phyloP scores from a whole-genome alignment of 2,797 vertebrate species.

The Gouania willdenowi region DNA sequence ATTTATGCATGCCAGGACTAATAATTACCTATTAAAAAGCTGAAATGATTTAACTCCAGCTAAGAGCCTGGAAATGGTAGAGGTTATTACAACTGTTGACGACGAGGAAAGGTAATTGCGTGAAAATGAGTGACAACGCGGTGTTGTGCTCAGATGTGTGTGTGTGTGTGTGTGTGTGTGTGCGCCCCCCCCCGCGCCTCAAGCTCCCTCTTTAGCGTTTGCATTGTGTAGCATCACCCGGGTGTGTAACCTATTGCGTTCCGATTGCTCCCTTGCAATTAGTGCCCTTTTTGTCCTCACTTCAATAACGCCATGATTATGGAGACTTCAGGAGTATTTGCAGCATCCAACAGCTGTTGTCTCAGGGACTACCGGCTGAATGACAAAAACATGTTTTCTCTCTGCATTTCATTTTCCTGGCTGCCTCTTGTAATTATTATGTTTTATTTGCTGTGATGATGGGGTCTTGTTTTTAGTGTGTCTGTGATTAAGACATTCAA shows the following conservation, averaged over 20 bases:
- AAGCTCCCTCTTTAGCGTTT: slow-evolving; percentile 70
- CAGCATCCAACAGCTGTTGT: slow-evolving; percentile 99
- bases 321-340: slow-evolving; percentile 99
- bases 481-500: slow-evolving; percentile 99
- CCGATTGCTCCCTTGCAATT: slow-evolving; percentile 99
- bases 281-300: slow-evolving; percentile 99
- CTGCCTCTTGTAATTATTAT: slow-evolving; percentile 85
- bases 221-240: slow-evolving; percentile 97
- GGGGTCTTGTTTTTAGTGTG: slow-evolving; percentile 98
- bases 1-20: slow-evolving; percentile 91
- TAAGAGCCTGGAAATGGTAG: slow-evolving; percentile 95
- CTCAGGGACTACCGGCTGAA: slow-evolving; percentile 98
- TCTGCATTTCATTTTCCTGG: slow-evolving; percentile 91
- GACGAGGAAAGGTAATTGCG: slow-evolving; percentile 99
- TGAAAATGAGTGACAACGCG: slow-evolving; percentile 98
- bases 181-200: too few relatives aligned
- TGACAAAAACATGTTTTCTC: slow-evolving; percentile 99
- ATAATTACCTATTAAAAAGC: slow-evolving; percentile 99
- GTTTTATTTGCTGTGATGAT: slow-evolving; percentile 83
- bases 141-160: slow-evolving; percentile 93
- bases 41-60: slow-evolving; percentile 98
- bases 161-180: too few relatives aligned
- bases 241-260: slow-evolving; percentile 99
- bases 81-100: slow-evolving; percentile 99
- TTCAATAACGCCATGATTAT: slow-evolving; percentile 99